Evolutionary conservation across 53 echinoderm and acorn worm genomes (phyloP).

Genomic region (Holothuria leucospilota): DNA sequence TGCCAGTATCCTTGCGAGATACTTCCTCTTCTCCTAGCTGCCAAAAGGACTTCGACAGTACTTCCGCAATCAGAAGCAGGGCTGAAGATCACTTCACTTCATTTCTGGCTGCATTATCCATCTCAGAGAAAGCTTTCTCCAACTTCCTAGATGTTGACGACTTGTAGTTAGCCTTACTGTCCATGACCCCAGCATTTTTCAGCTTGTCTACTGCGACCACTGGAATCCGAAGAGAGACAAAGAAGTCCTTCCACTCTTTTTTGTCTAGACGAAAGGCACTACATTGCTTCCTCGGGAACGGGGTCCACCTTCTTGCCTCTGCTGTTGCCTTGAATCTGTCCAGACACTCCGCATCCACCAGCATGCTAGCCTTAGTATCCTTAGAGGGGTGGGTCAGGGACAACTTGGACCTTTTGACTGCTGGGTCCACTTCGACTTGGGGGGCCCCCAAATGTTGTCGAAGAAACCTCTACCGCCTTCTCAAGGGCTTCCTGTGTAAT

Average conservation of each 20-base stretch:
- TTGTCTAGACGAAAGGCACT: neutral
- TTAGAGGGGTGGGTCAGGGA: neutral
- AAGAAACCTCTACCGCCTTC: neutral
- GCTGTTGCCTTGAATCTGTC: neutral
- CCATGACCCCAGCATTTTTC: slow-evolving; percentile 5
- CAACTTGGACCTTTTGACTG: neutral
- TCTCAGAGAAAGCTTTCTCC: too few species aligned
- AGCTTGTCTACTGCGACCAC: neutral
- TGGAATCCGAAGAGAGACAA: neutral
- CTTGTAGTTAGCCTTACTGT: too few species aligned
- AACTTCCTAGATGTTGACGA: neutral
- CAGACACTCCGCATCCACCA: neutral
- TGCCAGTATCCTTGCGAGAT: too few species aligned
- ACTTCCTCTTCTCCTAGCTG: too few species aligned
- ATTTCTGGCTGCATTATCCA: too few species aligned
- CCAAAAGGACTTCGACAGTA: too few species aligned
- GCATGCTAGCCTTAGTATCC: neutral
- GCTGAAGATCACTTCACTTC: too few species aligned
- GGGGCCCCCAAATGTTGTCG: too few species aligned
- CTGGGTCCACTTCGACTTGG: neutral
- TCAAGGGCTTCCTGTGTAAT: neutral
- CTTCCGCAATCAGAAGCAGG: too few species aligned
- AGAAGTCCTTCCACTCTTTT: neutral
- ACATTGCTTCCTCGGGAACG: slow-evolving; percentile 1
- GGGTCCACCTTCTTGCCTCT: too few species aligned